Evolutionary conservation across 1,140 invertebrate species (phyloP).

Genomic region (Zaprionus capensis): DNA sequence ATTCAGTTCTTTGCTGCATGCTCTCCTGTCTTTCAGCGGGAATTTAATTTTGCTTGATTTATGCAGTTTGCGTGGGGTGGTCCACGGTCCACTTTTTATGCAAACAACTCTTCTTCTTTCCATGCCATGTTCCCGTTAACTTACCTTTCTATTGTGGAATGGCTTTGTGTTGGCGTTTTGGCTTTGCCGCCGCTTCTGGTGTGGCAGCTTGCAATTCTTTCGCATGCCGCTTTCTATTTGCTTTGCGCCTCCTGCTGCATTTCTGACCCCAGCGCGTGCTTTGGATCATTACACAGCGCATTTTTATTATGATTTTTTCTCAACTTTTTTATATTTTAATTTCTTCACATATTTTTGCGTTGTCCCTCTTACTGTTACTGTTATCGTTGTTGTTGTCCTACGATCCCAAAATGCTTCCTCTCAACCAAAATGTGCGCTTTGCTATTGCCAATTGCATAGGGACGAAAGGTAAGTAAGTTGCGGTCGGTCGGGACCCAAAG

Average conservation of each 20-base stretch:
- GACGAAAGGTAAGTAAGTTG: slow-evolving; percentile 46
- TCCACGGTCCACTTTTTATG: slow-evolving; percentile 50
- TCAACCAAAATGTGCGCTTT: slow-evolving; percentile 30
- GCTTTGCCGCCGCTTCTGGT: slow-evolving; percentile 6
- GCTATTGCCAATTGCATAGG: slow-evolving; percentile 44
- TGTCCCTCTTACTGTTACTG: slow-evolving; percentile 21
- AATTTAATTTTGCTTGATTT: slow-evolving; percentile 81
- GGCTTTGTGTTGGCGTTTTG: slow-evolving; percentile 27
- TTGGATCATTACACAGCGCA: slow-evolving; percentile 75
- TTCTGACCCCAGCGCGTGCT: slow-evolving; percentile 47
- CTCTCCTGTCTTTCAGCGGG: slow-evolving; percentile 40
- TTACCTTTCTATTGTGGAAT: slow-evolving; percentile 61
- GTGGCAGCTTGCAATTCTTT: slow-evolving; percentile 17
- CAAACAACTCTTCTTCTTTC: slow-evolving; percentile 49
- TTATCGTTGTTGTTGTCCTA: slow-evolving; percentile 42
- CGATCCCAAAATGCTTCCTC: slow-evolving; percentile 19
- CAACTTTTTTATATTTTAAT: slow-evolving; percentile 63
- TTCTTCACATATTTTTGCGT: slow-evolving; percentile 69
- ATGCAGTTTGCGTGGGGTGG: slow-evolving; percentile 48
- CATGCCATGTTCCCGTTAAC: slow-evolving; percentile 56
- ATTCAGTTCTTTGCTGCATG: slow-evolving; percentile 35
- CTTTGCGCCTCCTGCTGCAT: slow-evolving; percentile 57
- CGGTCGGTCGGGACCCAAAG: neutral
- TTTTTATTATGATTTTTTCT: slow-evolving; percentile 67
- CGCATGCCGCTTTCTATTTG: slow-evolving; percentile 60